phyloP scores from a whole-genome alignment of 2,113 vertebrate genomes.

The Hymenochirus boettgeri region DNA sequence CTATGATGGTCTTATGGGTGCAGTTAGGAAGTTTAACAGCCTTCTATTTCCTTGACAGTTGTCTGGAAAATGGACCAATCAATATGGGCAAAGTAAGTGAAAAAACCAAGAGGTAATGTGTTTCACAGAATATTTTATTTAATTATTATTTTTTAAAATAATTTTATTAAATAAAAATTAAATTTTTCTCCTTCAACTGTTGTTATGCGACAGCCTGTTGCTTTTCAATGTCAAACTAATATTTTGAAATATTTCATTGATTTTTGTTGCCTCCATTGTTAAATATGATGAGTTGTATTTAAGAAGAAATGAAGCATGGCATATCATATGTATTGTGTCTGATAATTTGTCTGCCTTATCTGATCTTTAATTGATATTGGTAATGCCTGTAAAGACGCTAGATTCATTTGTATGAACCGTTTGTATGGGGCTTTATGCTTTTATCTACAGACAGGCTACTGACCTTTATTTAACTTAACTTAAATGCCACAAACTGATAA shows the following conservation, averaged over 20 bases:
- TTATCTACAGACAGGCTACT: no score
- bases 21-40: slow-evolving; percentile 24
- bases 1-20: slow-evolving; percentile 24
- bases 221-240: slow-evolving; percentile 41
- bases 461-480: no score
- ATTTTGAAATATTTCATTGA: slow-evolving; percentile 36
- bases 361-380: no score
- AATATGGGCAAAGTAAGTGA: slow-evolving; percentile 29
- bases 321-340: no score
- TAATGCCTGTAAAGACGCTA: no score
- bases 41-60: slow-evolving; percentile 20
- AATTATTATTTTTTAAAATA: slow-evolving; percentile 38
- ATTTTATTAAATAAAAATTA: slow-evolving; percentile 23
- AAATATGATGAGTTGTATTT: slow-evolving; percentile 28
- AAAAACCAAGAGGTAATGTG: slow-evolving; percentile 26
- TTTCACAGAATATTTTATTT: slow-evolving; percentile 39
- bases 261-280: slow-evolving; percentile 22
- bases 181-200: slow-evolving; percentile 8
- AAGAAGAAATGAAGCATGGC: slow-evolving; percentile 26
- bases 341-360: no score
- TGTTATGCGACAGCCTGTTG: neutral
- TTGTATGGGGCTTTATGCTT: no score
- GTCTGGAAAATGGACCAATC: slow-evolving; percentile 28
- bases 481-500: no score
- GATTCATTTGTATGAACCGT: no score